Evolutionary conservation across 2,888 invertebrate genomes (phyloP).

Genomic region (Papilio protenor): DNA sequence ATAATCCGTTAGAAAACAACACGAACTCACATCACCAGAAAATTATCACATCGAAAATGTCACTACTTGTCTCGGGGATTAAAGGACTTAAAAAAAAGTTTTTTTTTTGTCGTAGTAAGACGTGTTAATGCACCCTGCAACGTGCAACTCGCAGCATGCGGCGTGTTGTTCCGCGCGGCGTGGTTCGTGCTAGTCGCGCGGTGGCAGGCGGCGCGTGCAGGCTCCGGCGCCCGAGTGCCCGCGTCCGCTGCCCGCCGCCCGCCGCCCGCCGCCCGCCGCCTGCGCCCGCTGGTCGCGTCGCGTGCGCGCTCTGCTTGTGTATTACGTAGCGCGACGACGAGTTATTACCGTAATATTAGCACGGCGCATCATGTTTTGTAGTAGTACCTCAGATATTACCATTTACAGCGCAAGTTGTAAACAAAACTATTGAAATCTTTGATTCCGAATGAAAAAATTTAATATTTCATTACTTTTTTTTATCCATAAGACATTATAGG

Average conservation of each 20-base stretch:
- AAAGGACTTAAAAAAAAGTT: neutral
- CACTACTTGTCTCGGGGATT: neutral
- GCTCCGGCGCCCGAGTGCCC: slow-evolving; percentile 69
- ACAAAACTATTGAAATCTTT: neutral
- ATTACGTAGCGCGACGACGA: slow-evolving; percentile 57
- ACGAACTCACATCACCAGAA: slow-evolving; percentile 47
- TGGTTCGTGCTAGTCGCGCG: slow-evolving; percentile 55
- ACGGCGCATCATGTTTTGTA: neutral
- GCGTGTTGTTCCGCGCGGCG: neutral
- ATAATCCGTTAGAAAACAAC: slow-evolving; percentile 48
- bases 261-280: slow-evolving; percentile 45
- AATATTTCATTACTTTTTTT: no score
- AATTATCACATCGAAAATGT: slow-evolving; percentile 16
- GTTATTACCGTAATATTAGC: slow-evolving; percentile 69
- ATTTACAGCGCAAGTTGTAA: neutral
- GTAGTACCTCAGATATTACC: neutral
- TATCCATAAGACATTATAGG: no score
- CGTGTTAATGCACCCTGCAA: neutral
- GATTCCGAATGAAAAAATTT: no score
- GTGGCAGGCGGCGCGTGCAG: slow-evolving; percentile 65
- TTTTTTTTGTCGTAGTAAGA: neutral
- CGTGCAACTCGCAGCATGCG: neutral
- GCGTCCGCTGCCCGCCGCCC: slow-evolving; percentile 34
- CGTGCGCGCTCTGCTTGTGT: slow-evolving; percentile 54
- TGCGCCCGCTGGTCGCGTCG: slow-evolving; percentile 47